A percentile compares a stretch with the other conserved stretches of the same genome.
These are phyloP conservation scores for Rhyacophila brunnea DNA, from an alignment of 1,140 invertebrate genomes.

Conservation along the genomic window DNA sequence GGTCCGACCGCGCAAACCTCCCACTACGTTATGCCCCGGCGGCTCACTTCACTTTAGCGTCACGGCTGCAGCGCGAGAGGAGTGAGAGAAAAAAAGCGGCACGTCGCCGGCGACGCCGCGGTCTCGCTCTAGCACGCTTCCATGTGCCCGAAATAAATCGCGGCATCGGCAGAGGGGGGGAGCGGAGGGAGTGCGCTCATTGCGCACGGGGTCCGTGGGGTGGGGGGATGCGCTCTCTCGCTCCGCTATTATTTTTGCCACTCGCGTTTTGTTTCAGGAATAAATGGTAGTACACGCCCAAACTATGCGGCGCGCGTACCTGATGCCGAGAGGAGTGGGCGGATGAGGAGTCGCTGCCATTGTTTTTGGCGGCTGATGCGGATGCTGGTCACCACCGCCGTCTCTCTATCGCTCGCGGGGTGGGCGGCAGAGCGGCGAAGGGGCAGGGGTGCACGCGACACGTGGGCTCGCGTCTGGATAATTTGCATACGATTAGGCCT, in stretches of 20 bases:
- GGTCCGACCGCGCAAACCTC: constrained; percentile 25
- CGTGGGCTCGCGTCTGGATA: constrained; percentile 11
- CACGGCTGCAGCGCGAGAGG: constrained; percentile 25
- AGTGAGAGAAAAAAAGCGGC: constrained; percentile 21
- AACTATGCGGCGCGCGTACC: constrained; percentile 23
- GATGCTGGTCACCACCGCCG: constrained; percentile 7
- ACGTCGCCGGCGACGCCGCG: not conserved
- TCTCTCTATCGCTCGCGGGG: not conserved
- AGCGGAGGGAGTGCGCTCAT: constrained; percentile 3
- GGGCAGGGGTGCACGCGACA: constrained; percentile 11
- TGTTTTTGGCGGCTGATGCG: constrained; percentile 7
- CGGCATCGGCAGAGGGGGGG: not conserved
- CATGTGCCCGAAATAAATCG: constrained; percentile 14
- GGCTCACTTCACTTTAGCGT: constrained; percentile 17
- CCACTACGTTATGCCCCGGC: constrained; percentile 30
- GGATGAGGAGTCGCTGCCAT: constrained; percentile 18
- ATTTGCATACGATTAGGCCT: constrained; percentile 28
- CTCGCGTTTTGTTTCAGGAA: constrained; percentile 26
- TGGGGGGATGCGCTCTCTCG: constrained; percentile 27
- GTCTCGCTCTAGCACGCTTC: constrained; percentile 3
- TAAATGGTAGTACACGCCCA: constrained; percentile 28
- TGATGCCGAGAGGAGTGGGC: constrained; percentile 13
- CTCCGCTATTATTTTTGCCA: constrained; percentile 28
- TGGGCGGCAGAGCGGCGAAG: not conserved
- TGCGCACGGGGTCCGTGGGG: not conserved